phyloP scores from a whole-genome alignment of 2,113 vertebrate species.

The Bucco capensis region DNA sequence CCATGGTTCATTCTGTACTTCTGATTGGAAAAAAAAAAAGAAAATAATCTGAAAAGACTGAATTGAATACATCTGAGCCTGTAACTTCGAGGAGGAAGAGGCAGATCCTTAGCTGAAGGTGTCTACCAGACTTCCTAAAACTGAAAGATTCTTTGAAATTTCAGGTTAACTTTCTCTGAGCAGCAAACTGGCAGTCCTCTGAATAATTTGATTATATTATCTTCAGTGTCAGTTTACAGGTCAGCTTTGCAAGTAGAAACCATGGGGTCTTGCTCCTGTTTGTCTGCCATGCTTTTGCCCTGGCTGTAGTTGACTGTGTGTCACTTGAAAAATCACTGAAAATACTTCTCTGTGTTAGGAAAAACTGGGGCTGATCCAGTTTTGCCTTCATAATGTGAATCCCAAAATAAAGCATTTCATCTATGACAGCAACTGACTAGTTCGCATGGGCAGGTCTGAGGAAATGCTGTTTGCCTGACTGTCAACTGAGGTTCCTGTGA shows the following conservation, averaged over 20 bases:
- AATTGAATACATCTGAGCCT: background rate
- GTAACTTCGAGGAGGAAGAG: background rate
- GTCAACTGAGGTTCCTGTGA: background rate
- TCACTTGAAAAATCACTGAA: background rate
- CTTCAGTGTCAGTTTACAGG: background rate
- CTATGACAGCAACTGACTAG: background rate
- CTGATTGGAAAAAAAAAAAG: background rate
- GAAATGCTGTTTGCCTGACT: background rate
- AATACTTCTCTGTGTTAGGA: background rate
- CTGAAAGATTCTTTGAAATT: background rate
- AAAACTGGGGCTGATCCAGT: background rate
- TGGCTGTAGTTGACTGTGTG: background rate
- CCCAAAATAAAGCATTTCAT: background rate
- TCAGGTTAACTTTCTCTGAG: background rate
- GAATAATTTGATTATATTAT: background rate
- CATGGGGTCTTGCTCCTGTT: background rate
- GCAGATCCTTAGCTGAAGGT: background rate
- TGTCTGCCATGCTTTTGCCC: background rate
- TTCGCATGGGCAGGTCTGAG: background rate
- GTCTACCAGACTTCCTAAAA: background rate
- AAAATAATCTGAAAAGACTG: background rate
- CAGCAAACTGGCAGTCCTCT: background rate
- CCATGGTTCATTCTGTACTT: background rate
- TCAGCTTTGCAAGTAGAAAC: background rate
- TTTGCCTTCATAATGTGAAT: background rate